A percentile compares a stretch with the other conserved stretches of the same genome.
phyloP scores from a whole-genome alignment of 2,113 vertebrate species.

The Sceloporus tristichus region DNA sequence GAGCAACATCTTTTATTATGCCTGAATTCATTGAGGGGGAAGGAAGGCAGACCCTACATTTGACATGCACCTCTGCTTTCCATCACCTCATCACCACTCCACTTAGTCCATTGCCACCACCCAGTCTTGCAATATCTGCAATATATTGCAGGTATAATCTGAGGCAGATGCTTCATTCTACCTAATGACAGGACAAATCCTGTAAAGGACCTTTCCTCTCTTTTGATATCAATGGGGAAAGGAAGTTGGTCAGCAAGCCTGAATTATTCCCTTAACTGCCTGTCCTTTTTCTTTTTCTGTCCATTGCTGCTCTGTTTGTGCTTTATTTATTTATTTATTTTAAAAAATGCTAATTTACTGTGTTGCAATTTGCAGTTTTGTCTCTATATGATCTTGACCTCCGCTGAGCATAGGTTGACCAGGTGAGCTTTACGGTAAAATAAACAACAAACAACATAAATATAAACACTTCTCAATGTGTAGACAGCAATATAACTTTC shows the following conservation, averaged over 20 bases:
- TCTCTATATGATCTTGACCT: not conserved
- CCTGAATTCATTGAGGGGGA: no score
- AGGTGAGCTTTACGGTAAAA: not conserved
- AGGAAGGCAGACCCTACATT: no score
- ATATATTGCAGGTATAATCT: no score
- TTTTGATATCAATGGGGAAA: no score
- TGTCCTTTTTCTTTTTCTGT: not conserved
- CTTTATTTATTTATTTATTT: not conserved
- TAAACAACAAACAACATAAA: not conserved
- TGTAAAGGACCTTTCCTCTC: no score
- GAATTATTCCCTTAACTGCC: not conserved
- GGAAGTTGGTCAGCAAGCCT: not conserved
- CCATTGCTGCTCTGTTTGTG: not conserved
- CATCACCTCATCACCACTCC: no score
- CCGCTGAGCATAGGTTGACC: not conserved
- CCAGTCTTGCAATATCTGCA: no score
- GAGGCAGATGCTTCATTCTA: no score
- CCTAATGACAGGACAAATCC: no score
- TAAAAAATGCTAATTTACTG: not conserved
- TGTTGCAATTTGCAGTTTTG: not conserved
- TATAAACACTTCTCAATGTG: not conserved
- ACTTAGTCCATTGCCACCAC: no score
- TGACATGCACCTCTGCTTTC: no score
- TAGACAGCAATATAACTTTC: not conserved
- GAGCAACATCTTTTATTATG: no score